phyloP scores from a whole-genome alignment of 2,797 vertebrate genomes.

The Macropodus opercularis region DNA sequence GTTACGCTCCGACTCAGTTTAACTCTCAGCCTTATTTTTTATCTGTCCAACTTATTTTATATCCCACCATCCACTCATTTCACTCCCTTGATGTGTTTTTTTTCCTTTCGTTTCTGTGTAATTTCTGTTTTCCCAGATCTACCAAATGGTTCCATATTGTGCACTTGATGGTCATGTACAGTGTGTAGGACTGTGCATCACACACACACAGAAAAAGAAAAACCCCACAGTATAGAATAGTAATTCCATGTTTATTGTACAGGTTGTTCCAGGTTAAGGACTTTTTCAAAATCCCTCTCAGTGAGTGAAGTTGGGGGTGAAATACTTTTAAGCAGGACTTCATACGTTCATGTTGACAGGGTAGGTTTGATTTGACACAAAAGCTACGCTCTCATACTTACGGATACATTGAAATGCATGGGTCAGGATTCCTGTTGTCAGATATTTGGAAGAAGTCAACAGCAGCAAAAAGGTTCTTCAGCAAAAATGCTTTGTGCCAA shows the following conservation, averaged over 20 bases:
- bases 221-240: background rate
- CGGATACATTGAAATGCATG: background rate
- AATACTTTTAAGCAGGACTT: background rate
- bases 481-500: conserved; percentile 4
- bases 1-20: conserved; percentile 63
- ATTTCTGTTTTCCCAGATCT: conserved; percentile 44
- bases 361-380: background rate
- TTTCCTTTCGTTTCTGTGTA: conserved; percentile 36
- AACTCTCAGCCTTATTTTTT: conserved; percentile 64
- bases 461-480: background rate
- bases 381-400: background rate
- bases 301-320: background rate
- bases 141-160: conserved; percentile 40
- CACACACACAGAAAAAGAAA: conserved; percentile 5
- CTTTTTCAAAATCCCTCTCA: background rate
- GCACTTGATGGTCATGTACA: conserved; percentile 22
- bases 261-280: background rate
- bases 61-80: conserved; percentile 51
- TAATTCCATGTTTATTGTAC: background rate
- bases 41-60: conserved; percentile 65
- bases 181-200: conserved; percentile 8
- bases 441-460: background rate
- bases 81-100: conserved; percentile 32
- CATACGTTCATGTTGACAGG: background rate
- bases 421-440: background rate